Evolutionary conservation across 2,888 invertebrate species (phyloP).

Genomic region (Sabellastarte sp.): DNA sequence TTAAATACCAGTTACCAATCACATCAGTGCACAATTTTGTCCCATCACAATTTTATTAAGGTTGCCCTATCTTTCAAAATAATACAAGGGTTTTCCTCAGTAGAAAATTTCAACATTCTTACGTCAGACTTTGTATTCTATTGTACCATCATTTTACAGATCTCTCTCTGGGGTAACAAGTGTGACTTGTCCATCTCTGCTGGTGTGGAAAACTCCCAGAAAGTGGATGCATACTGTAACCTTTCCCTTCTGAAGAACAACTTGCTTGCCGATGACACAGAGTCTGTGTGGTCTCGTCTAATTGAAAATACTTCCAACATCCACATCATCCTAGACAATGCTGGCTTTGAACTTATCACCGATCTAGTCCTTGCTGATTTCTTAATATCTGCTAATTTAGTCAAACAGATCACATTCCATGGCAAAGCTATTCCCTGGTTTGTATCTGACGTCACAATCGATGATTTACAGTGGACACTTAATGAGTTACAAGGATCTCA

Average conservation of each 20-base stretch:
- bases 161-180: slow-evolving; percentile 90
- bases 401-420: slow-evolving; percentile 76
- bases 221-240: slow-evolving; percentile 64
- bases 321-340: slow-evolving; percentile 78
- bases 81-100: no score
- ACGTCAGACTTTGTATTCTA: background rate
- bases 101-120: no score
- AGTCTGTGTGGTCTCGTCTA: slow-evolving; percentile 64
- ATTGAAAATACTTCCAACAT: slow-evolving; percentile 19
- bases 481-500: slow-evolving; percentile 40
- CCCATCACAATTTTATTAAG: no score
- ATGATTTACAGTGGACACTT: slow-evolving; percentile 77
- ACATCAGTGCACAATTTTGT: no score
- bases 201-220: slow-evolving; percentile 68
- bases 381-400: slow-evolving; percentile 66
- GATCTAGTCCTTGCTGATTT: slow-evolving; percentile 86
- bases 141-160: slow-evolving; percentile 40
- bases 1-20: no score
- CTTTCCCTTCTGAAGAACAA: slow-evolving; percentile 64
- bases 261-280: slow-evolving; percentile 68
- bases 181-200: slow-evolving; percentile 85
- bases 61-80: no score
- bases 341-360: slow-evolving; percentile 87
- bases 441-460: slow-evolving; percentile 80
- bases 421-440: slow-evolving; percentile 93